Percentiles rank a stretch among this genome's conserved stretches.
phyloP scores from a whole-genome alignment of 2,797 vertebrate genomes.

The Thamnophis elegans region DNA sequence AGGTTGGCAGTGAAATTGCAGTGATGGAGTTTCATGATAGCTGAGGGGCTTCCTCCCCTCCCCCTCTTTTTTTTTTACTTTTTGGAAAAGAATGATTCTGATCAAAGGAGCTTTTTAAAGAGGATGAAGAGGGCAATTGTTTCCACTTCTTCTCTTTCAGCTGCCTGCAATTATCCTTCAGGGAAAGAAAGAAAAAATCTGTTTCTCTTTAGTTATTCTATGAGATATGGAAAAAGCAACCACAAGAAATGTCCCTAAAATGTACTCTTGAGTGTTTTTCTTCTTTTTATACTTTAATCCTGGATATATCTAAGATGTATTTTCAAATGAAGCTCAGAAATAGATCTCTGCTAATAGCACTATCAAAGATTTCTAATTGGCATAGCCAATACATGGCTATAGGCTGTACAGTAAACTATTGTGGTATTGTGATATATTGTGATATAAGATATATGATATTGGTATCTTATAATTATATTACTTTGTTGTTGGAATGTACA shows the following conservation, averaged over 20 bases:
- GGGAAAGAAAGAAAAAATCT: neutral
- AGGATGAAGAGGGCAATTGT: neutral
- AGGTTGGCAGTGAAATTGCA: neutral
- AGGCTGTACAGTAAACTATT: neutral
- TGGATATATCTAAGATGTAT: neutral
- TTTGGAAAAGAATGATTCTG: neutral
- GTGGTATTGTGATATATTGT: neutral
- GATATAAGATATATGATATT: neutral
- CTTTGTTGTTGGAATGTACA: neutral
- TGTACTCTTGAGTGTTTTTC: neutral
- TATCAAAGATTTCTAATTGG: neutral
- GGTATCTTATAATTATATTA: neutral
- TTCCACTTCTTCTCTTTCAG: neutral
- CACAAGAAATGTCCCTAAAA: neutral
- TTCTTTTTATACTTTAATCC: neutral
- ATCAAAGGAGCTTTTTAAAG: neutral
- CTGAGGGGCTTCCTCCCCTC: too few relatives aligned
- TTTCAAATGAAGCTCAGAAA: neutral
- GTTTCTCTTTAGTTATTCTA: neutral
- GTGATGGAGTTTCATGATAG: neutral
- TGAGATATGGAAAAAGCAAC: neutral
- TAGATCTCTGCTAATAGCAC: neutral
- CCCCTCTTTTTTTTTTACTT: neutral
- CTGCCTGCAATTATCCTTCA: neutral
- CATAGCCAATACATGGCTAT: neutral